Base-by-base conservation (phyloP, 2,888 invertebrate genomes). In the Pomacea canaliculata region DNA sequence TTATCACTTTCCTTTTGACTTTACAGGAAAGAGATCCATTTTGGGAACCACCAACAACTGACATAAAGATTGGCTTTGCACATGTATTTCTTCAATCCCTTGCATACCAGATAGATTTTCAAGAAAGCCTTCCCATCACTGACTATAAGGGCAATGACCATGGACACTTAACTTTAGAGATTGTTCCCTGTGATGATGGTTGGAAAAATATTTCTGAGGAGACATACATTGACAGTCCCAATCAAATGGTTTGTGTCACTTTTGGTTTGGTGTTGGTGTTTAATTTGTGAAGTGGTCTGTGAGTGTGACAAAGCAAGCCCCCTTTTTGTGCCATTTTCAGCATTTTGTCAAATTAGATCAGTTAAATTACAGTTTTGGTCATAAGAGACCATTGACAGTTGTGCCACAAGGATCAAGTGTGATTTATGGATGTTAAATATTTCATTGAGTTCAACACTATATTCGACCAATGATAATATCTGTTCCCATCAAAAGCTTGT, bases 151-250 rank as follows among this genome's bases (percentile, higher is more conserved):
- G 88, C n/a, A 78, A 81, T 59, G 87, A 88, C 68, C 81, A 84
- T 76, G 88, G 88, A 85, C 67, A 66, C 73, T 19, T 76, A 7
- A 56, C 63, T 63, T 62, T 78, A 73, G 71, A 70, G 67, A 67
- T 70, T 23, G 12, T 90, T 4, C 93, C 93, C 0, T 93, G 93
- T 81, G 89, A 91, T 49, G 84, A 86, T 12, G 84, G 90, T 13
- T 92, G 92, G 48, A 87, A 89, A 68, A 91, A 91, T 70, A 89
- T 92, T n/a, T 87, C 88, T 27, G 91, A 91, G 79, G 92, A 92
- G 80, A 89, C 86, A 70, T 92, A 91, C 85, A 91, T 92, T 13
- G 92, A 93, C 76, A 89, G 90, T 75, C 92, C 93, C 3, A 85
- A 86, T 49, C 92, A 93, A 82, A 82, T 92, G 84, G 90, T 88